Evolutionary conservation across 1,140 invertebrate genomes (phyloP), one percentile per base, ranked within the genome.

Genomic region (Tetramorium parvispinum): DNA sequence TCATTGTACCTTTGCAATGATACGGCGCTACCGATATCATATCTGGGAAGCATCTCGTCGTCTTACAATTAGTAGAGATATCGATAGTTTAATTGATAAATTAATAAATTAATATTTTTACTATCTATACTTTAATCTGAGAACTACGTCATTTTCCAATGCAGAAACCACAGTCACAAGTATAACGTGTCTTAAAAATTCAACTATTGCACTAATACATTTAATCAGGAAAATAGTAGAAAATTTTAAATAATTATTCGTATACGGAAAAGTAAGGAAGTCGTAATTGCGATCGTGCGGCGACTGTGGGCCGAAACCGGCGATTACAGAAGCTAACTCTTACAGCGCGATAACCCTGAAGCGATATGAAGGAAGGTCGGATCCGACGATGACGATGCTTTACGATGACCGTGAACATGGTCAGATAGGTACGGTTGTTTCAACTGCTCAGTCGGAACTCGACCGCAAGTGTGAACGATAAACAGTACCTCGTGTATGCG

Each of bases 11-110:
- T 94, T 76, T 94, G 93, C 46, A 94, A 77, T 11, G 93, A 93
- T 63, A 94, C 85, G 0, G 93, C 93, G 61, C 93, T 93, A 37
- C 91, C 92, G 43, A 94, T 87, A 75, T 94, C 94, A 75, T 94
- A 94, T 87, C 93, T 91, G 13, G 93, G 93, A 10, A 94, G 92
- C 94, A 94, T 91, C 32, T 53, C 73, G 7, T 5, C 46, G 43
- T 24, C 24, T 59, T 53, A 32, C 3, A 32, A 32, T 32, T 32
- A 40, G 16, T 16, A 65, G n/a, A 65, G 16, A 61, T 18, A 78
- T 13, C 4, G 40, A 10, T n/a, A 65, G 18, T 75, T 40, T 11
- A 21, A 43, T 53, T 6, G 3, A 27, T 59, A 59, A 40, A 75
- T 40, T 37, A 40, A 16, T 18, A n/a, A n/a, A n/a, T n/a, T n/a